Base-by-base conservation (phyloP, 2,797 vertebrate species). In the Peromyscus attwateri region DNA sequence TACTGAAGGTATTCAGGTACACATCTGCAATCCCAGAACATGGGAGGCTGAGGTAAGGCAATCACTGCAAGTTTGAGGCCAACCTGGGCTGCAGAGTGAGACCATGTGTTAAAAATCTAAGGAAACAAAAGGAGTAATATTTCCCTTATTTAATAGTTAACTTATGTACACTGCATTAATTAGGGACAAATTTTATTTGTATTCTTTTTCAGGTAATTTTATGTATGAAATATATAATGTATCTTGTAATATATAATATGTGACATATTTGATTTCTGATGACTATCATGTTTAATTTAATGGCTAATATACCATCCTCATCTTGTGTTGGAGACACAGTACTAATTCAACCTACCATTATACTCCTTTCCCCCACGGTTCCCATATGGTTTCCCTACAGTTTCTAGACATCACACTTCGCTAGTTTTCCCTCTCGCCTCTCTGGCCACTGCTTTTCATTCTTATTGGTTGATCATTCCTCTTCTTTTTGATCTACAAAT, bases 191-290 rank as follows among this genome's bases (percentile, higher is more conserved):
- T 31, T 31, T 7, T 89, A 11, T 85, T 89, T 95, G 87, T 60
- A 84, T 43, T 94, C 37, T 19, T n/a, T 96, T 84, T 52, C 25
- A 85, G 21, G 2, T 77, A 81, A 87, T 88, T 95, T 93, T 88
- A 23, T 85, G 60, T 14, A 62, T 85, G n/a, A n/a, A 84, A 82
- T 90, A 68, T 64, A 49, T 73, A 77, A 70, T 92, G 1, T 62
- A 73, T 34, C 46, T 89, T 88, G 6, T 55, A 82, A 92, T 9
- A 23, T 43, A 46, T 57, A 92, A 80, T 66, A 93, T 87, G 17
- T 62, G 80, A 49, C 17, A 23, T 16, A 62, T 37, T 3, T 79
- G 49, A 93, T 92, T 92, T 88, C 37, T 55, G 10, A 17, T 88
- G 68, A 92, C n/a, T 60, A 21, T 19, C 3, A 37, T 60, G 13